phyloP scores from a whole-genome alignment of 2,888 invertebrate species.

The Malacosoma neustria region DNA sequence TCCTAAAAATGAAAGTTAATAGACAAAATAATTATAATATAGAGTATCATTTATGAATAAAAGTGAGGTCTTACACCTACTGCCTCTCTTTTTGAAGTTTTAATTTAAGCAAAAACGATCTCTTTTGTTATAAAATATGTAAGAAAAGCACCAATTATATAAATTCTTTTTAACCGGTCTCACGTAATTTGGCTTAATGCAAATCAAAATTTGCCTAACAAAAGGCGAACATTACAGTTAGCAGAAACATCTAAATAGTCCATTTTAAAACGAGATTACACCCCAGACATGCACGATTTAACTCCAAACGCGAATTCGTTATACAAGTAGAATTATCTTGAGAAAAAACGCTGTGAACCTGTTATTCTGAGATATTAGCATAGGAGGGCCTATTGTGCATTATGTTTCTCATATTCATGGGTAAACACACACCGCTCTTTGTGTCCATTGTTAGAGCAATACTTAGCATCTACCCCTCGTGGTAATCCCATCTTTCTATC shows the following conservation, averaged over 20 bases:
- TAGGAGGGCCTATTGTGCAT: slow-evolving; percentile 58
- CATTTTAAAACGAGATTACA: slow-evolving; percentile 60
- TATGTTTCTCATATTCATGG: slow-evolving; percentile 67
- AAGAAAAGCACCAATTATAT: slow-evolving; percentile 6
- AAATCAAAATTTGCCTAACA: slow-evolving; percentile 63
- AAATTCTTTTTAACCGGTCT: not conserved
- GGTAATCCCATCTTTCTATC: slow-evolving; percentile 51
- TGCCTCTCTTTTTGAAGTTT: too few species aligned
- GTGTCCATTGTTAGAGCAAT: slow-evolving; percentile 60
- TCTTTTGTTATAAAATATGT: not conserved
- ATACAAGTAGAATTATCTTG: slow-evolving; percentile 68
- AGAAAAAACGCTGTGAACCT: slow-evolving; percentile 63
- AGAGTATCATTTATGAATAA: too few species aligned
- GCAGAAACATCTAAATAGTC: slow-evolving; percentile 63
- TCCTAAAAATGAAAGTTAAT: too few species aligned
- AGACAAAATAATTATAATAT: too few species aligned
- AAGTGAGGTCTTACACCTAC: too few species aligned
- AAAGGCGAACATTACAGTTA: slow-evolving; percentile 41
- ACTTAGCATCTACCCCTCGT: slow-evolving; percentile 69
- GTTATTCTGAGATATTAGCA: slow-evolving; percentile 61
- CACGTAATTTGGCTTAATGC: slow-evolving; percentile 19
- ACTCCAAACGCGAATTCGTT: slow-evolving; percentile 72
- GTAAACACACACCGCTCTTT: slow-evolving; percentile 71
- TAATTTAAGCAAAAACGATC: not conserved
- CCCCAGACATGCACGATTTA: slow-evolving; percentile 66